Evolutionary conservation across 2,113 vertebrate species (phyloP).

Genomic region (Erythrocercus mccallii): DNA sequence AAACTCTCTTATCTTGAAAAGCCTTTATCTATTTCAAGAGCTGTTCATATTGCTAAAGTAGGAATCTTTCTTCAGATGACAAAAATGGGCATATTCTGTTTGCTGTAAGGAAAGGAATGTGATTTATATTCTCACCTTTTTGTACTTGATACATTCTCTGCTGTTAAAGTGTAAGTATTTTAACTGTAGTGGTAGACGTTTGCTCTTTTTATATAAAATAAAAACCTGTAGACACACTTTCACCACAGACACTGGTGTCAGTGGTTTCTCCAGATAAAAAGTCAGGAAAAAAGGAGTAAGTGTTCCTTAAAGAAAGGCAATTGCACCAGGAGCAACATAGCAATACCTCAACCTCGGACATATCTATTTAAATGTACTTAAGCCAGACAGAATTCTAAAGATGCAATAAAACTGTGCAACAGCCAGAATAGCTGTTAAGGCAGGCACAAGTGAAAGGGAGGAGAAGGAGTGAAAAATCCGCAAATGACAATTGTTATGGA

Average conservation of each 20-base stretch:
- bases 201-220: not conserved
- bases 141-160: not conserved
- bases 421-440: not conserved
- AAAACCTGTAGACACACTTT: not conserved
- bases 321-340: not conserved
- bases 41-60: not conserved
- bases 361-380: not conserved
- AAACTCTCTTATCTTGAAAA: conserved; percentile 17
- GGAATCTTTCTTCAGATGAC: not conserved
- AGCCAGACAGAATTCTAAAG: conserved; percentile 18
- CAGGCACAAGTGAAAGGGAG: not conserved
- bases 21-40: not conserved
- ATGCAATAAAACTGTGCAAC: not conserved
- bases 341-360: not conserved
- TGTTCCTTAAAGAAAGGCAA: not conserved
- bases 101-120: not conserved
- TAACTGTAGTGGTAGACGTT: not conserved
- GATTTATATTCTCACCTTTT: not conserved
- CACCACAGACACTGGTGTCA: not conserved
- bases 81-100: not conserved
- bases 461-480: not conserved
- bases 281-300: not conserved
- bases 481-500: not conserved
- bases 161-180: not conserved
- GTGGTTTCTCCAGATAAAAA: not conserved